Evolutionary conservation across 2,888 invertebrate genomes (phyloP).

Genomic region (Silvanus unidentatus): DNA sequence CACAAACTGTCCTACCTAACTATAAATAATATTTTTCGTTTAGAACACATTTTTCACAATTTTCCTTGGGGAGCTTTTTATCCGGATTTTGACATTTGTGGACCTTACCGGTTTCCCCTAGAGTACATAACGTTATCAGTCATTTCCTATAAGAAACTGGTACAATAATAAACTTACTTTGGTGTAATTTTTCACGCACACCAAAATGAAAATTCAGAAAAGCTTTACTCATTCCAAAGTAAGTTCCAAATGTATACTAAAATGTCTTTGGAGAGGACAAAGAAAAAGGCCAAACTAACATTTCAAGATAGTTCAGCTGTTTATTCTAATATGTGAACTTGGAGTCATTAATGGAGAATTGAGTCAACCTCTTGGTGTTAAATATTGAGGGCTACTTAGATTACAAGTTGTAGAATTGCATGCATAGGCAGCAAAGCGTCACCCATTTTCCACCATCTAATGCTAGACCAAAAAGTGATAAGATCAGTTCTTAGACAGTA

Average conservation of each 20-base stretch:
- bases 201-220: too few species aligned
- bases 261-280: too few species aligned
- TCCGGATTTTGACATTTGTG: conserved; percentile 14
- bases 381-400: conserved; percentile 1
- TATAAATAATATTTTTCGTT: too few species aligned
- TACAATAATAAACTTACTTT: neutral
- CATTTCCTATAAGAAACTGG: conserved; percentile 12
- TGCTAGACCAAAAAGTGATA: conserved; percentile 16
- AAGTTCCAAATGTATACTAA: too few species aligned
- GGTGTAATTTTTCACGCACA: too few species aligned
- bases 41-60: conserved; percentile 9
- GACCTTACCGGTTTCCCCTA: conserved; percentile 13
- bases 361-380: conserved; percentile 5
- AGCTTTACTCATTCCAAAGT: too few species aligned
- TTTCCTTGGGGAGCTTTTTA: conserved; percentile 15
- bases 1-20: too few species aligned
- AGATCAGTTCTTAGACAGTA: conserved; percentile 27
- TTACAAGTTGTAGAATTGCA: conserved; percentile 11
- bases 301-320: too few species aligned
- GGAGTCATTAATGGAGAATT: conserved; percentile 1
- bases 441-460: neutral
- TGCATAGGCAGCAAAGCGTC: conserved; percentile 1
- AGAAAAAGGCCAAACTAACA: too few species aligned
- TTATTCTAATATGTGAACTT: neutral
- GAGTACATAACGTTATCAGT: conserved; percentile 17